Conservation (phyloP, 2,888 invertebrate species). For the Tolmerus cingulatus region DNA sequence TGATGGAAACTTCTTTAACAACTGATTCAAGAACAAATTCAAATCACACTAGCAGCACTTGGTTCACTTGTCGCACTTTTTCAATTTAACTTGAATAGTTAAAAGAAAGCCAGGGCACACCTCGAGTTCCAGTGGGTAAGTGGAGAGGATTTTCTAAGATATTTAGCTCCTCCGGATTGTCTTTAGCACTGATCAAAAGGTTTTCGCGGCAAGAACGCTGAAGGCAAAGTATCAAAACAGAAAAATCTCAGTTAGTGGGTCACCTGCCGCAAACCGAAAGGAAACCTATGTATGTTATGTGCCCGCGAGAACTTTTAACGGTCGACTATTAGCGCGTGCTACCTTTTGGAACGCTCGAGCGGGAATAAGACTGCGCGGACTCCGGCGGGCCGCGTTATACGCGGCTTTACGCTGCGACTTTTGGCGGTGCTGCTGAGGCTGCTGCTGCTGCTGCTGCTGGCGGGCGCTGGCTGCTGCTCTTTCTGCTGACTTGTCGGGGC, state of each 20-base stretch:
- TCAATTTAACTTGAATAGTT: not conserved
- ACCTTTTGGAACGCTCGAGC: slow-evolving; percentile 41
- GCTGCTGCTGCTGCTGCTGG: not conserved
- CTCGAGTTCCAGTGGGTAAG: not conserved
- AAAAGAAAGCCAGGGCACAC: not conserved
- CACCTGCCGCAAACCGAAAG: slow-evolving; percentile 7
- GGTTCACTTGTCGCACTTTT: not conserved
- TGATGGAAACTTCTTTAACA: not conserved
- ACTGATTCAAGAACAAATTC: not conserved
- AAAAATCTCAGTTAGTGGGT: slow-evolving; percentile 17
- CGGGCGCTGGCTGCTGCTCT: not conserved
- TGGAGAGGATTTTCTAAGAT: not conserved
- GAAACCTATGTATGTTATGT: not conserved
- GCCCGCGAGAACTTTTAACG: slow-evolving; percentile 18
- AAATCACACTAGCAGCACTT: not conserved
- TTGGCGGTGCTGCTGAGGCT: slow-evolving; percentile 5
- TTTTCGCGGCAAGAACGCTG: not conserved
- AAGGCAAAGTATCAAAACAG: not conserved
- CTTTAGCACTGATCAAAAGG: not conserved
- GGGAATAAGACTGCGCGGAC: slow-evolving; percentile 40
- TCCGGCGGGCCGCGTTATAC: not conserved
- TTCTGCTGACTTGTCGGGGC: not conserved
- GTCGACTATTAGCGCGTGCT: slow-evolving; percentile 32
- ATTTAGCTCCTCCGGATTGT: not conserved
- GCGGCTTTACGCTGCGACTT: not conserved